Evolutionary conservation across 2,888 invertebrate species (phyloP), one percentile per base, ranked within the genome.

Genomic region (Byasa hedistus): DNA sequence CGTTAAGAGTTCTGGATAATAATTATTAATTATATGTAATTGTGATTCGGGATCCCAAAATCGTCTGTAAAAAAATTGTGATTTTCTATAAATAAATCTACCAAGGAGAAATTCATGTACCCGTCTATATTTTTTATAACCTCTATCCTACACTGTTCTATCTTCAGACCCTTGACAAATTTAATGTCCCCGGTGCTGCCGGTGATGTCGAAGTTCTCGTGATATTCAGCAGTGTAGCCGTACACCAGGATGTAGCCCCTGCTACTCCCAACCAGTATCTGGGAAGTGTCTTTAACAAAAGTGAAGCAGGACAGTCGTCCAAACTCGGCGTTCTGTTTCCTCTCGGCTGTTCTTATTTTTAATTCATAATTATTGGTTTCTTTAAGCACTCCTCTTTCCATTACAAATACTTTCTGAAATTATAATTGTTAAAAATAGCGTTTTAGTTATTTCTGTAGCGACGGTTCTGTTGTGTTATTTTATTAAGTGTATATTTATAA

Each of bases 251-350:
- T 82, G 19, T 80, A 84, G 0, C 94, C 94, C 10, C 87, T 84
- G 36, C 76, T 85, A 1, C 92, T 92, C 0, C 82, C 88, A 7
- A 92, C 93, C 24, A 93, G 82, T 22, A 91, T 86, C 76, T 92
- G 92, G 21, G 90, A 82, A 0, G 92, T 91, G 8, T 80, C 79
- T 2, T 82, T 75, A 0, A 93, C 85, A 73, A 93, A 94, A 0
- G 92, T 90, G 69, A 92, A 93, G 68, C 90, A 89, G 3, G 91
- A 92, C 5, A 93, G 79, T 21, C 73, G 78, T 0, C 94, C 94
- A 27, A 83, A 75, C 0, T 87, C 87, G 5, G 79, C 70, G 55
- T 69, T 72, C 1, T 73, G 70, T 52, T 78, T 79, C 64, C 79
- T 82, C 0, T 77, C 74, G 1, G 81, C 75, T 61, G 73, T 73